Conservation (phyloP, 2,888 invertebrate species). For the Drosophila phalerata region DNA sequence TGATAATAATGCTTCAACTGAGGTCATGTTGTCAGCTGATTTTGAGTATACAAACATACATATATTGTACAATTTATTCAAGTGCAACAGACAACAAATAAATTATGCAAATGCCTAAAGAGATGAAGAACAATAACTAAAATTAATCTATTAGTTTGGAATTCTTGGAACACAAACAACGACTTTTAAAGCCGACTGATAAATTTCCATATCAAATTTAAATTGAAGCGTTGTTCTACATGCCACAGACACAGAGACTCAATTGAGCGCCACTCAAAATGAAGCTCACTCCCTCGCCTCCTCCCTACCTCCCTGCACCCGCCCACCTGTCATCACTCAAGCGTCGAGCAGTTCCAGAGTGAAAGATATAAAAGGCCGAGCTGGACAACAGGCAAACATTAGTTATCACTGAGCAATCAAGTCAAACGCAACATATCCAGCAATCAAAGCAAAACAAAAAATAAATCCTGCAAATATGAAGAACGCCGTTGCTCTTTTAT, state of each 20-base stretch:
- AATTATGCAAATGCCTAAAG: slow-evolving; percentile 2
- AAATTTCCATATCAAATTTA: slow-evolving; percentile 54
- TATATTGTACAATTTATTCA: slow-evolving; percentile 32
- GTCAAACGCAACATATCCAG: slow-evolving; percentile 28
- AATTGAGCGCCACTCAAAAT: slow-evolving; percentile 72
- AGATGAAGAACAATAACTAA: slow-evolving; percentile 27
- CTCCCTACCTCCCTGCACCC: slow-evolving; percentile 19
- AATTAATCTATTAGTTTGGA: slow-evolving; percentile 33
- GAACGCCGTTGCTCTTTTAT: slow-evolving; percentile 78
- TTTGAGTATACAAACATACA: no score
- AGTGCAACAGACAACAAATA: slow-evolving; percentile 40
- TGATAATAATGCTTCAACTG: slow-evolving; percentile 33
- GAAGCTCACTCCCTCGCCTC: slow-evolving; percentile 20
- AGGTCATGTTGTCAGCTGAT: slow-evolving; percentile 45
- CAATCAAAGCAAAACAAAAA: slow-evolving; percentile 14
- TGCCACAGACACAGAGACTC: slow-evolving; percentile 48
- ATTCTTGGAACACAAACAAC: slow-evolving; percentile 3
- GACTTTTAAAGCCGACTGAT: slow-evolving; percentile 34
- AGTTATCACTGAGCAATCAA: slow-evolving; percentile 58
- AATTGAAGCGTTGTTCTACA: slow-evolving; percentile 35
- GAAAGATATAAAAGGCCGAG: slow-evolving; percentile 64
- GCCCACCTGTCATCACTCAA: background rate
- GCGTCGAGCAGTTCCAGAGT: slow-evolving; percentile 24
- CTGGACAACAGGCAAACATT: slow-evolving; percentile 42
- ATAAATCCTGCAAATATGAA: slow-evolving; percentile 77